Conservation (phyloP, 1,140 invertebrate genomes). For the Platyscapa corneri region DNA sequence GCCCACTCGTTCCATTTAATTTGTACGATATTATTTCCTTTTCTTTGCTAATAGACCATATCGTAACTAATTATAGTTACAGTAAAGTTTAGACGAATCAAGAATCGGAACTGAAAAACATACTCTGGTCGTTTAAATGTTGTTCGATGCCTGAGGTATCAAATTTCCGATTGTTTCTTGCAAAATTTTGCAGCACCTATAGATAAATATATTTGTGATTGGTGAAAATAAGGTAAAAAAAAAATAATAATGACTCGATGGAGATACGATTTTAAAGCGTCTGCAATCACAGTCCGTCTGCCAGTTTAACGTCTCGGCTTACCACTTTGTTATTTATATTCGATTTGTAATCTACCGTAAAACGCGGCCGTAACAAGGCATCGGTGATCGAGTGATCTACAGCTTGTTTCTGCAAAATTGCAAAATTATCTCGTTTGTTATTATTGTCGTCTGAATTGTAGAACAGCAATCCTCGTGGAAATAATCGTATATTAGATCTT, state of each 20-base stretch:
- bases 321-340: constrained; percentile 8
- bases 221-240: too few relatives aligned
- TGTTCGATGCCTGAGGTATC: too few relatives aligned
- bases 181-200: too few relatives aligned
- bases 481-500: neutral
- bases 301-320: neutral
- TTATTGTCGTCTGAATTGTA: neutral
- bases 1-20: too few relatives aligned
- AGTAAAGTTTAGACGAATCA: too few relatives aligned
- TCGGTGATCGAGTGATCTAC: neutral
- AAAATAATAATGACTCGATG: neutral
- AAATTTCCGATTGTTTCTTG: too few relatives aligned
- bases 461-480: neutral
- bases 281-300: neutral
- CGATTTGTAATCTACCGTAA: constrained; percentile 12
- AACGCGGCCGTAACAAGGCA: neutral
- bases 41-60: too few relatives aligned
- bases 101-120: too few relatives aligned
- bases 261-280: neutral
- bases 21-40: too few relatives aligned
- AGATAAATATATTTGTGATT: too few relatives aligned
- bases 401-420: neutral
- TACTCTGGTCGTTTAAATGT: too few relatives aligned
- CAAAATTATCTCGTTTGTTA: neutral
- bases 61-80: too few relatives aligned